Base-by-base conservation (phyloP, 2,888 invertebrate genomes). In the Patella pellucida region DNA sequence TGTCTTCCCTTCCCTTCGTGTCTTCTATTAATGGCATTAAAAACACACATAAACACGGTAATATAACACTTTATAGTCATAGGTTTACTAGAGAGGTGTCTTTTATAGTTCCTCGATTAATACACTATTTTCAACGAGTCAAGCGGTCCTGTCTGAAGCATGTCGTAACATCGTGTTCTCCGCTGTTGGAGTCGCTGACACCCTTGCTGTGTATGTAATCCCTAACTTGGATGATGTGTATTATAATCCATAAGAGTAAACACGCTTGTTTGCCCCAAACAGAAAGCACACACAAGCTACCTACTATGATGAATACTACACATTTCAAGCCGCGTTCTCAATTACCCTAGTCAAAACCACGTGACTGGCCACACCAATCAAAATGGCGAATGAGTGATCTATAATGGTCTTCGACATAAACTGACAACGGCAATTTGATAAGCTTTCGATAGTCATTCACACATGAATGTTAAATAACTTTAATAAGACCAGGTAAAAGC, bases 281-380 rank as follows among this genome's bases (percentile, higher is more conserved):
- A 23, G 62, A 23, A 62, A 23, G 19, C 62, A 62, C 23, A 62
- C 23, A 62, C 23, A 62, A 62, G 19, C 62, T 62, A 62, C 62
- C 19, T 23, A 62, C 19, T 62, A 62, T 19, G 41, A 41, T 41
- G 41, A 41, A 62, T 62, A 62, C 19, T 23, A 23, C 19, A 19
- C 62, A 23, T 23, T 62, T 23, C 62, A 62, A 62, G 62, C 23
- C 62, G 62, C 62, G 23, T 62, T 62, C 62, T 62, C 62, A 19
- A 62, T 62, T 62, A 62, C 62, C 62, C 62, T 62, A 62, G 62
- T 62, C 19, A 23, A 62, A 62, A 62, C 23, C 62, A 62, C 62
- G 62, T 62, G 62, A 62, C 23, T 62, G 62, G 23, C 23, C 19
- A 62, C 62, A 62, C 62, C 62, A 62, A 62, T 62, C 62, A 62